Percentiles rank a stretch among this genome's conserved stretches.
phyloP scores from a whole-genome alignment of 2,113 vertebrate genomes.

The Erythrocercus mccallii region DNA sequence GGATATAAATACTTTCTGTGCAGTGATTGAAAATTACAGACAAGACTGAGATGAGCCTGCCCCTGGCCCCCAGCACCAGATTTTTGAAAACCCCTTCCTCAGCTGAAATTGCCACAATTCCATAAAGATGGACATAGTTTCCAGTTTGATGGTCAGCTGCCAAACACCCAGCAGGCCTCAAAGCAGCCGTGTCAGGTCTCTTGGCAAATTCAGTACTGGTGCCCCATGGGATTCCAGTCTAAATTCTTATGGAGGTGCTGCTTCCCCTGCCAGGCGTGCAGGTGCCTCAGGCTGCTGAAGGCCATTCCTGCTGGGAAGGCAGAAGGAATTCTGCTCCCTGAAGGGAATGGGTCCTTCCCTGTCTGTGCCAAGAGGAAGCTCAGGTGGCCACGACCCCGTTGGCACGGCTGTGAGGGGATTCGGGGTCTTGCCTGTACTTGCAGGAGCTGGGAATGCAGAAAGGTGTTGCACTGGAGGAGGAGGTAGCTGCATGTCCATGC shows the following conservation, averaged over 20 bases:
- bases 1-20: conserved; percentile 64
- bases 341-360: not conserved
- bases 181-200: fast-evolving
- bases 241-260: not conserved
- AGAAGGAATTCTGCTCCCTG: not conserved
- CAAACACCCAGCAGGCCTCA: not conserved
- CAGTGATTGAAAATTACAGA: conserved; percentile 53
- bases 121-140: not conserved
- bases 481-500: not conserved
- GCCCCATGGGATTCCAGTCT: not conserved
- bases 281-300: not conserved
- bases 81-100: not conserved
- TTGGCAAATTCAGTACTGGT: not conserved
- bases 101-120: not conserved
- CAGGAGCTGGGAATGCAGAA: not conserved
- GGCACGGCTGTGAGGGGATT: not conserved
- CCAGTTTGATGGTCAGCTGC: not conserved
- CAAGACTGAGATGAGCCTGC: not conserved
- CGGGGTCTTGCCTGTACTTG: not conserved
- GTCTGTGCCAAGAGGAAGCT: not conserved
- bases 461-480: not conserved
- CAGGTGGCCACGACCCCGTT: not conserved
- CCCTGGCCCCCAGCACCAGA: fast-evolving
- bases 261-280: not conserved
- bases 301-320: not conserved